Evolutionary conservation across 2,888 invertebrate species (phyloP), one percentile per base, ranked within the genome.

Genomic region (Dryomyza anilis): DNA sequence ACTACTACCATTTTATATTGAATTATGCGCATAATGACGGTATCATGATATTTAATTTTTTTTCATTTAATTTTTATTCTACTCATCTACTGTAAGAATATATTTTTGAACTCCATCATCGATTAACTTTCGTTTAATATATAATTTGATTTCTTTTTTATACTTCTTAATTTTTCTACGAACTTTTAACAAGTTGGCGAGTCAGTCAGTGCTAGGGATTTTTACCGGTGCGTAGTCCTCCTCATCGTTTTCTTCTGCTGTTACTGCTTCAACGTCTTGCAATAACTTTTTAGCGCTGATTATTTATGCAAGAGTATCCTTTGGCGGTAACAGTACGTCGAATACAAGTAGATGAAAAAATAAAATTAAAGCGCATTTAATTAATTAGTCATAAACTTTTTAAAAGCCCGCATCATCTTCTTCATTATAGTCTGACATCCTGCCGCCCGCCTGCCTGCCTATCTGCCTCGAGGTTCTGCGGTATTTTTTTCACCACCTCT

Each of bases 351-450:
- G 14, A 36, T 16, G 25, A 43, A 39, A 58, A 59, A 50, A 30
- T 36, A 50, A 48, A 63, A 67, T 65, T 67, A 65, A 53, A 63
- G 67, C 65, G 65, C 67, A 57, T 67, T 67, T 67, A 67, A 67
- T 67, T 65, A 67, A 65, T 67, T 65, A 67, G 65, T 67, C 56
- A 60, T 65, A 65, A 65, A 65, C 50, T 65, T 65, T 59, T 65
- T 46, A 64, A 58, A 50, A 58, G 52, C 57, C 64, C 45, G 50
- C 57, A 50, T 52, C 58, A 45, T 58, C 50, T 30, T 36, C 33
- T 46, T 57, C 64, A 55, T 53, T 62, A 33, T 23, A 16, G 27
- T 25, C 52, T 29, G 36, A 21, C 21, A n/a, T n/a, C n/a, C 25
- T 25, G 29, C 33, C 45, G 1, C 43, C 45, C n/a, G 19, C 14